Percentiles rank a stretch among this genome's conserved stretches.
Conservation (phyloP, 2,888 invertebrate genomes). For the Luffia ferchaultella region DNA sequence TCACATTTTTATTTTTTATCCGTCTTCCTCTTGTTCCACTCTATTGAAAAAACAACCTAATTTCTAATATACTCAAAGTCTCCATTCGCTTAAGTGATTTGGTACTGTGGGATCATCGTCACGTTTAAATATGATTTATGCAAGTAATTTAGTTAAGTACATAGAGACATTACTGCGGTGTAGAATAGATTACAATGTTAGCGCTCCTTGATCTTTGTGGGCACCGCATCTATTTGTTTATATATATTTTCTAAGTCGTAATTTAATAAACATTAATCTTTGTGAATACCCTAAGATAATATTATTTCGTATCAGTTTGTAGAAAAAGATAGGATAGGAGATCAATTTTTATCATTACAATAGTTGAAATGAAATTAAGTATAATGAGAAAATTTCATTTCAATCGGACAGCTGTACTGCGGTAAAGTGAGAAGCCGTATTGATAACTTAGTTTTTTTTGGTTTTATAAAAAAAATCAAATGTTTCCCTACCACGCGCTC, state of each 20-base stretch:
- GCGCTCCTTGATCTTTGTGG: slow-evolving; percentile 31
- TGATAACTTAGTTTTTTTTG: too few species aligned
- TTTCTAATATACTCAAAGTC: neutral
- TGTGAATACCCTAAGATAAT: too few species aligned
- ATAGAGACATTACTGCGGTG: slow-evolving; percentile 52
- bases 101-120: slow-evolving; percentile 25
- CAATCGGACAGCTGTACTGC: too few species aligned
- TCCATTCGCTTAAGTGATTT: neutral
- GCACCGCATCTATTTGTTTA: slow-evolving; percentile 5
- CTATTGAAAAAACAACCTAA: neutral
- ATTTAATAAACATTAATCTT: neutral
- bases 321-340: too few species aligned
- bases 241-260: neutral
- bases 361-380: too few species aligned
- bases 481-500: too few species aligned
- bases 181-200: slow-evolving; percentile 57
- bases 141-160: slow-evolving; percentile 64
- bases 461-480: too few species aligned
- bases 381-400: too few species aligned
- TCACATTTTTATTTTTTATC: slow-evolving; percentile 21
- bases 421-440: too few species aligned
- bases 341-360: too few species aligned
- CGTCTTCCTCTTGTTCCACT: neutral
- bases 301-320: too few species aligned
- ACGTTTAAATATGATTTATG: slow-evolving; percentile 66